Percentiles rank a stretch among this genome's conserved stretches.
Evolutionary conservation across 2,888 invertebrate species (phyloP).

Genomic region (Drosophila gaucha): DNA sequence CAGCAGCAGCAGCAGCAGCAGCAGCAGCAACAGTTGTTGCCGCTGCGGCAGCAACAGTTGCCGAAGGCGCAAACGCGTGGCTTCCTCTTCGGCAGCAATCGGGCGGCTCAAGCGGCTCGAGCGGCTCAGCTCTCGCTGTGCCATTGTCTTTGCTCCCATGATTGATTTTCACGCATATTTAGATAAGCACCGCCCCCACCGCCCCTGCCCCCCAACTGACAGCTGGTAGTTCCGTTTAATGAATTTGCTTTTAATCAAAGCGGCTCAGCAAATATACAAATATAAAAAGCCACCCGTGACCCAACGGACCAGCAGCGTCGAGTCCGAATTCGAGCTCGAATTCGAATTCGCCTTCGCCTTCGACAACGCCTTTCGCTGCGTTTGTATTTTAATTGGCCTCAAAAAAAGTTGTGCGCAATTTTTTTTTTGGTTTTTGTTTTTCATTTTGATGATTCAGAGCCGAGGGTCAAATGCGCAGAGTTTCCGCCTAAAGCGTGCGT

Average conservation of each 20-base stretch:
- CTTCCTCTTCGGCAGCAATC: conserved; percentile 22
- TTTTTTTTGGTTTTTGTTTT: conserved; percentile 27
- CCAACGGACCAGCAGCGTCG: conserved; percentile 31
- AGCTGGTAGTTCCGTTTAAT: conserved; percentile 66
- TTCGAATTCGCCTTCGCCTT: conserved; percentile 35
- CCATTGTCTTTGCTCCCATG: conserved; percentile 42
- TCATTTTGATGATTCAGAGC: conserved; percentile 45
- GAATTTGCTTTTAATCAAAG: conserved; percentile 58
- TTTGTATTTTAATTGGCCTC: conserved; percentile 42
- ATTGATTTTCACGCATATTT: conserved; percentile 74
- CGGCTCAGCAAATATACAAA: conserved; percentile 15
- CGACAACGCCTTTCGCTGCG: conserved; percentile 63
- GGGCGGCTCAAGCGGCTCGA: background rate
- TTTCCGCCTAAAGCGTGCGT: conserved; percentile 54
- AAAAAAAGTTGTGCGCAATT: conserved; percentile 23
- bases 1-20: conserved; percentile 9
- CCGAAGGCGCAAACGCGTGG: conserved; percentile 24
- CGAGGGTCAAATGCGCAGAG: conserved; percentile 64
- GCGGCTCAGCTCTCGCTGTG: conserved; percentile 22
- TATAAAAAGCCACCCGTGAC: conserved; percentile 42
- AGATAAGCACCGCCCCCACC: background rate
- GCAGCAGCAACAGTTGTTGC: conserved; percentile 16
- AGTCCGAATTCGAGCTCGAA: conserved; percentile 4
- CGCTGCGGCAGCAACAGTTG: conserved; percentile 24
- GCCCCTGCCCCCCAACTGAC: background rate